Evolutionary conservation across 2,113 vertebrate species (phyloP).

Genomic region (Shinisaurus crocodilurus): DNA sequence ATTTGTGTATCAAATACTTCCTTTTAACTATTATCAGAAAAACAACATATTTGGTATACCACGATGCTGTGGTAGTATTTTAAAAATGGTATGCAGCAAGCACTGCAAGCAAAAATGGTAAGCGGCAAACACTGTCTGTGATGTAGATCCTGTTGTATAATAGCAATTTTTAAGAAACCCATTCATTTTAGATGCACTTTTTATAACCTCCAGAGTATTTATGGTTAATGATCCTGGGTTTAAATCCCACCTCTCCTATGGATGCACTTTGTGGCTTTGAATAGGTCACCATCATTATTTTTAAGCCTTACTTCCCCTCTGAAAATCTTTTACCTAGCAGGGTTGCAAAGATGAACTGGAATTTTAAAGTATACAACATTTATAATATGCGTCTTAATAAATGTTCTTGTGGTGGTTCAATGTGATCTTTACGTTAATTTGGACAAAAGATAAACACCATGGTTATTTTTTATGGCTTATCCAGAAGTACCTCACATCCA

Average conservation of each 20-base stretch:
- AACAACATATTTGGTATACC: background rate
- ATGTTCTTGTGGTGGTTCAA: background rate
- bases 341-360: background rate
- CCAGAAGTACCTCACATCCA: background rate
- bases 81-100: background rate
- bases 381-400: background rate
- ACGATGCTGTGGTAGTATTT: background rate
- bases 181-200: background rate
- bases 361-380: background rate
- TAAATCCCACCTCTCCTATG: background rate
- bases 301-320: background rate
- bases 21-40: background rate
- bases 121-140: too few species aligned
- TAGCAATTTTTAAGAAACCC: background rate
- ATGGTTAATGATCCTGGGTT: background rate
- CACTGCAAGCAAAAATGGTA: slow-evolving; percentile 7
- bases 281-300: background rate
- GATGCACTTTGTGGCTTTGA: background rate
- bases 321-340: background rate
- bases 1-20: background rate
- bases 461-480: background rate
- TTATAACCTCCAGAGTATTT: background rate
- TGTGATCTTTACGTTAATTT: background rate
- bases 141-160: background rate
- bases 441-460: background rate